Base-by-base conservation (phyloP, 2,888 invertebrate species). In the Pecten maximus region DNA sequence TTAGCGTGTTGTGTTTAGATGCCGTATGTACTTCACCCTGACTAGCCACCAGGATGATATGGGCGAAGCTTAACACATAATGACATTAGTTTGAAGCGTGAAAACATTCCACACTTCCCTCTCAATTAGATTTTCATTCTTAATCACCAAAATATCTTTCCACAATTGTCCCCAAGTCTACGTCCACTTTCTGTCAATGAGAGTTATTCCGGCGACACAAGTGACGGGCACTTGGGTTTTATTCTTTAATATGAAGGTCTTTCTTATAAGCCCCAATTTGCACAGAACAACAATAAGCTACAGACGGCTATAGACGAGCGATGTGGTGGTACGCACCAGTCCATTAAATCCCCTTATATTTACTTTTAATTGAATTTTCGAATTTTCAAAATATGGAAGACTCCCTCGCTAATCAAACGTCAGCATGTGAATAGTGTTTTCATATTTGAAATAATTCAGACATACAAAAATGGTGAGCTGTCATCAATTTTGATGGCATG, bases 71-170 rank as follows among this genome's bases (percentile, higher is more conserved):
- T 74, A 15, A 74, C 74, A 35, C 10, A 15, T 35, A 74, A 74
- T 28, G 74, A 74, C 74, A 74, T 74, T 74, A 74, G 74, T 74
- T 74, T 74, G 35, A 15, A 35, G 74, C 74, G 74, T 74, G 74
- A 74, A 74, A 74, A 74, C 74, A 74, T 74, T 74, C 74, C 74
- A 74, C 74, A 74, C 74, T 74, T 74, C 74, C 35, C 35, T 74
- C 74, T 74, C 74, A 74, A 74, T 74, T 74, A 74, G 74, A 74
- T 74, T 74, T 74, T 74, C 74, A 35, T 74, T 35, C 74, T 74
- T 74, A 74, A 74, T 74, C 74, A 74, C 74, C 74, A 74, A 74
- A 74, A 74, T 74, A 74, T 74, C 74, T 74, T 74, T 74, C 74
- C 74, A 74, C 74, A 74, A 74, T 74, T 74, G 74, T 74, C 74